Percentiles rank a stretch among this genome's conserved stretches.
phyloP scores from a whole-genome alignment of 2,888 invertebrate genomes.

The Drosophila incognita region DNA sequence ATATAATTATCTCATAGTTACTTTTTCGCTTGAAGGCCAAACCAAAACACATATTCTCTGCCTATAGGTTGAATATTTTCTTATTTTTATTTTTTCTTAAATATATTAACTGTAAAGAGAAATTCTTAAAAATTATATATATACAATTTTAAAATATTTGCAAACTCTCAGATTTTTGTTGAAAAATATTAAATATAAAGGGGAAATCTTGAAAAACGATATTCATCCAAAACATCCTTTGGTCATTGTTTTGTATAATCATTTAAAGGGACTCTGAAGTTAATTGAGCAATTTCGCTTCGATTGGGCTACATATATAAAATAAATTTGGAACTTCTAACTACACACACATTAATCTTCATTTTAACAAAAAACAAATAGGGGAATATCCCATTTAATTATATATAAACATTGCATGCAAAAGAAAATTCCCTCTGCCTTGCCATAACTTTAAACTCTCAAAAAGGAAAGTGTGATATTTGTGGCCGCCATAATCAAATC shows the following conservation, averaged over 20 bases:
- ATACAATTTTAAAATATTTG: not conserved
- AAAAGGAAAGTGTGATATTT: not conserved
- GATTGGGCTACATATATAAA: slow-evolving; percentile 2
- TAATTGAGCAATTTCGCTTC: not conserved
- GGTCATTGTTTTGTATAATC: not conserved
- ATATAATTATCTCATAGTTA: slow-evolving; percentile 24
- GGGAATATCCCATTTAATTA: not conserved
- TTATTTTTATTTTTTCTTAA: not conserved
- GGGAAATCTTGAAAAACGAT: not conserved
- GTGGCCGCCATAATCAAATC: not conserved
- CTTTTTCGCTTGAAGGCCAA: slow-evolving; percentile 39
- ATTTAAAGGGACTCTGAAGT: not conserved
- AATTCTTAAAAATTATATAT: not conserved
- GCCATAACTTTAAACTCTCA: not conserved
- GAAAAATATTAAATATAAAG: not conserved
- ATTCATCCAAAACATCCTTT: not conserved
- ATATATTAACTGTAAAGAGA: not conserved
- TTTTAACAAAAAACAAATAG: slow-evolving; percentile 1
- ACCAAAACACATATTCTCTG: slow-evolving; percentile 24
- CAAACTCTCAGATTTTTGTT: not conserved
- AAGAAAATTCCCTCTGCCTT: not conserved
- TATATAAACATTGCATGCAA: slow-evolving; percentile 42
- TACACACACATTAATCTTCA: slow-evolving; percentile 20
- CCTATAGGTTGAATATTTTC: not conserved
- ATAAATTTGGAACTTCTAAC: slow-evolving; percentile 26